Evolutionary conservation across 2,113 vertebrate species (phyloP).

Genomic region (Megalops atlanticus): DNA sequence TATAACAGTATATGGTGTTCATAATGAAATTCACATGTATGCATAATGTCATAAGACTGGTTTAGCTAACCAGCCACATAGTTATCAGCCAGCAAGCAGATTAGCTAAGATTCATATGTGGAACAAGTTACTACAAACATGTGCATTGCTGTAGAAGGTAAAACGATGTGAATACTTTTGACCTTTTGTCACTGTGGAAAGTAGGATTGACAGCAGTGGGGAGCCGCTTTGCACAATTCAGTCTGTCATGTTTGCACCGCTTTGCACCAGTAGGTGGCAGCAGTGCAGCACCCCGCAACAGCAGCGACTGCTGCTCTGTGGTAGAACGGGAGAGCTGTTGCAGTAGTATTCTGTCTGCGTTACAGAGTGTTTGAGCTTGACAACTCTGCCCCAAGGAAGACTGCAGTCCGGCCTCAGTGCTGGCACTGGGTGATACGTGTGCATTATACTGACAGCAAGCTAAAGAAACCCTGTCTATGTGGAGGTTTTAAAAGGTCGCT

Average conservation of each 20-base stretch:
- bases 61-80: neutral
- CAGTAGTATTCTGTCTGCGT: neutral
- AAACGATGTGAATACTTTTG: neutral
- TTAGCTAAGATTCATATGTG: neutral
- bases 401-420: neutral
- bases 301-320: neutral
- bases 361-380: neutral
- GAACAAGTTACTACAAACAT: neutral
- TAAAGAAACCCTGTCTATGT: neutral
- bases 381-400: neutral
- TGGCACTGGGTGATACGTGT: neutral
- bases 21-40: no score
- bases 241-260: neutral
- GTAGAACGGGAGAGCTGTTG: neutral
- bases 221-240: neutral
- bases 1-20: no score
- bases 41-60: neutral
- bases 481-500: neutral
- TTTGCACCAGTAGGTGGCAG: constrained; percentile 42
- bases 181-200: neutral
- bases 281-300: constrained; percentile 28
- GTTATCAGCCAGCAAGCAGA: no score
- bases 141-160: neutral
- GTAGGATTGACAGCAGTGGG: neutral
- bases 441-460: neutral